Evolutionary conservation across 2,797 vertebrate genomes (phyloP).

Genomic region (Glossophaga mutica): DNA sequence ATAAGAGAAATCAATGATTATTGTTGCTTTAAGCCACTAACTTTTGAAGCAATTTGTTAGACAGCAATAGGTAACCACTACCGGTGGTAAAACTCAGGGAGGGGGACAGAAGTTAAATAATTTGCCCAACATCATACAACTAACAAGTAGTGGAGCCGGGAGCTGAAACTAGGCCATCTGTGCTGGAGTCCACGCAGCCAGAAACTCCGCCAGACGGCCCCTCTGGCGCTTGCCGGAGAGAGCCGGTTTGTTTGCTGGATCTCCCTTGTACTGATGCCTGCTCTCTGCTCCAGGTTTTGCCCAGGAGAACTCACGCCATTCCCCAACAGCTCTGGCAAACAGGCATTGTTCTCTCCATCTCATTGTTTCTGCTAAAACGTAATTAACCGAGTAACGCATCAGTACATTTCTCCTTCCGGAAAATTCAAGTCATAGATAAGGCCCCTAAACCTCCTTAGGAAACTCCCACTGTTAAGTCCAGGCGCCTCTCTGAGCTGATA

Average conservation of each 20-base stretch:
- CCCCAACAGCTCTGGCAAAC: not conserved
- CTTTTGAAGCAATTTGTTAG: not conserved
- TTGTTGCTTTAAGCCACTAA: not conserved
- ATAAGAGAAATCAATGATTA: not conserved
- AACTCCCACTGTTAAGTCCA: not conserved
- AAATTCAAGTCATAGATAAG: not conserved
- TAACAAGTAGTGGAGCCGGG: not conserved
- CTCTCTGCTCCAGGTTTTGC: not conserved
- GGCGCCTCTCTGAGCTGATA: not conserved
- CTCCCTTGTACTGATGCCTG: not conserved
- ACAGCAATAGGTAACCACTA: not conserved
- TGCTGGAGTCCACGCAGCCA: not conserved
- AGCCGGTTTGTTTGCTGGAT: accelerated
- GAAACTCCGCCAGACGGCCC: accelerated
- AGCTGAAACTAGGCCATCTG: not conserved
- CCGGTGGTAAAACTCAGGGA: not conserved
- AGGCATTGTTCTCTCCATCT: not conserved
- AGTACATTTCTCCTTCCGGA: not conserved
- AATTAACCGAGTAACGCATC: not conserved
- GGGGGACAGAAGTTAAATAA: not conserved
- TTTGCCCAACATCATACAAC: not conserved
- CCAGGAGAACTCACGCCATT: not conserved
- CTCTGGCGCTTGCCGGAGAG: not conserved
- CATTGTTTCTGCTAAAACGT: not conserved
- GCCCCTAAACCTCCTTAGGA: not conserved